A percentile compares a stretch with the other conserved stretches of the same genome.
Evolutionary conservation across 2,888 invertebrate genomes (phyloP).

Genomic region (Drosophila mayaguana): DNA sequence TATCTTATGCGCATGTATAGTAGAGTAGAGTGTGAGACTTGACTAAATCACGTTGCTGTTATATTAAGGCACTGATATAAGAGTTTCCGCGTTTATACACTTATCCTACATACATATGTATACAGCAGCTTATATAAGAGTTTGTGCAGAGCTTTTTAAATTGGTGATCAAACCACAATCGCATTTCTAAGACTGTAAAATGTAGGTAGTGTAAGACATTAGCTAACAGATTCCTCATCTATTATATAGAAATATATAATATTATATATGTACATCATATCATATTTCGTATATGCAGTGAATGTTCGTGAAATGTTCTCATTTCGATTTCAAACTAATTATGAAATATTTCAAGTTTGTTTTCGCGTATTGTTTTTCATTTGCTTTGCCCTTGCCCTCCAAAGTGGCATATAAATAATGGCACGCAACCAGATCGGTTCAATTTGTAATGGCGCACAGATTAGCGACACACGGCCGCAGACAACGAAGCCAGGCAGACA

Average conservation of each 20-base stretch:
- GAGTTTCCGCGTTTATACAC: too few species aligned
- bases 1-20: too few species aligned
- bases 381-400: conserved; percentile 35
- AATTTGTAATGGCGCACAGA: conserved; percentile 50
- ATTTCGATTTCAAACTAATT: conserved; percentile 17
- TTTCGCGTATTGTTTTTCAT: conserved; percentile 22
- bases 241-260: too few species aligned
- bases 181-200: not conserved
- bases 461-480: conserved; percentile 48
- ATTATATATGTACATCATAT: too few species aligned
- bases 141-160: not conserved
- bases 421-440: conserved; percentile 61
- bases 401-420: conserved; percentile 40
- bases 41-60: too few species aligned
- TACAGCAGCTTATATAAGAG: not conserved
- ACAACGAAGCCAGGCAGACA: not conserved
- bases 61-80: too few species aligned
- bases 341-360: conserved; percentile 18
- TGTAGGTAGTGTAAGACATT: not conserved
- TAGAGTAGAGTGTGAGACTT: too few species aligned
- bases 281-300: not conserved
- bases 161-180: not conserved
- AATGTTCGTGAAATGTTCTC: not conserved
- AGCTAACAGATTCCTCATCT: too few species aligned
- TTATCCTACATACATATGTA: not conserved